Percentiles rank a stretch among this genome's conserved stretches.
Conservation (phyloP, 2,888 invertebrate genomes). For the Stegana nigrithorax region DNA sequence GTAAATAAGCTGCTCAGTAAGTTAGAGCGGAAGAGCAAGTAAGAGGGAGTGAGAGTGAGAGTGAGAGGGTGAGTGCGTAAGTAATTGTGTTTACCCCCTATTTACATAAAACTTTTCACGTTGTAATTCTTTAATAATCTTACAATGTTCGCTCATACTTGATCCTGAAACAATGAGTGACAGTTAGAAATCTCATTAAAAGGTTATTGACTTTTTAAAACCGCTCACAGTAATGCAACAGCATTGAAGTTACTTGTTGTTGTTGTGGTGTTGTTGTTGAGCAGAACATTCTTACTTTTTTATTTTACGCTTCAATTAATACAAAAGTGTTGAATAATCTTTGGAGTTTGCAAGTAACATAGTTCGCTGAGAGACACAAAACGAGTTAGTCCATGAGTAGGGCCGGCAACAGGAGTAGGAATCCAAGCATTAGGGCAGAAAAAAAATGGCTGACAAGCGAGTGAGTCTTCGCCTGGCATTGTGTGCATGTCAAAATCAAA, state of each 20-base stretch:
- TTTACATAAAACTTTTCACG: constrained; percentile 38
- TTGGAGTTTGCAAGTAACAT: background rate
- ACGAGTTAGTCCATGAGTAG: no score
- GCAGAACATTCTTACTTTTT: constrained; percentile 45
- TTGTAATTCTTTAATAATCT: constrained; percentile 57
- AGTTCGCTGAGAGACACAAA: no score
- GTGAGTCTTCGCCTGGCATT: constrained; percentile 20
- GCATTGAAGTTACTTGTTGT: background rate
- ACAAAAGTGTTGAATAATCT: constrained; percentile 53
- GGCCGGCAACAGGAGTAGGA: background rate
- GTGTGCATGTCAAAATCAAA: constrained; percentile 10
- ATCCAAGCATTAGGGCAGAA: background rate
- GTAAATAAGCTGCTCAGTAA: constrained; percentile 50
- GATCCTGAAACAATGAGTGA: constrained; percentile 37
- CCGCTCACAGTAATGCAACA: constrained; percentile 16
- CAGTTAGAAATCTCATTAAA: constrained; percentile 60
- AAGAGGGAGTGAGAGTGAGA: constrained; percentile 1
- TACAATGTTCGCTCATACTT: constrained; percentile 22
- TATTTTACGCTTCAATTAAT: constrained; percentile 61
- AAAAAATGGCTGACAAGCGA: constrained; percentile 29
- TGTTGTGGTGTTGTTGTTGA: no score
- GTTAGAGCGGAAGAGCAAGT: constrained; percentile 6
- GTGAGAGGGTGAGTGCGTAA: constrained; percentile 13
- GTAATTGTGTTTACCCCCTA: background rate
- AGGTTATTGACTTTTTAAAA: constrained; percentile 51